Percentiles rank a stretch among this genome's conserved stretches.
Evolutionary conservation across 2,888 invertebrate genomes (phyloP).

Genomic region (Chrysina gloriosa): DNA sequence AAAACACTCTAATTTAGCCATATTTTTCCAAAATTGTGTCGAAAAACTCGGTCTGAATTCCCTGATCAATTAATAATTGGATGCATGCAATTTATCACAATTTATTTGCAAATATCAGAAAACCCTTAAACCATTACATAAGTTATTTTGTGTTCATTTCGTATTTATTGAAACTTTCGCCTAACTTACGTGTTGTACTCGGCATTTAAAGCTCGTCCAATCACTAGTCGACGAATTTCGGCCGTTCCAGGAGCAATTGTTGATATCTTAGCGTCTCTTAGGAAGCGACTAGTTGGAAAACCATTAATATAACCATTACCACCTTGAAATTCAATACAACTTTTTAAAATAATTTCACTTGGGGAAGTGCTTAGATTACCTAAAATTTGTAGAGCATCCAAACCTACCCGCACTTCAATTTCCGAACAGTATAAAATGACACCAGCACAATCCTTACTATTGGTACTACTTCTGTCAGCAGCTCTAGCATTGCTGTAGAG

Average conservation of each 20-base stretch:
- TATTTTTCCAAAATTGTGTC: too few relatives aligned
- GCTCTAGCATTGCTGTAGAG: constrained; percentile 90
- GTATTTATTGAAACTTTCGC: too few relatives aligned
- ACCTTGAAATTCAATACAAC: constrained; percentile 70
- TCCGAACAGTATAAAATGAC: constrained; percentile 93
- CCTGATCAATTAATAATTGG: too few relatives aligned
- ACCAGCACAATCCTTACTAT: constrained; percentile 94
- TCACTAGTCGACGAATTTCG: constrained; percentile 92
- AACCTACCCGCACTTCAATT: constrained; percentile 86
- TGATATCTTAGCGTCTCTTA: constrained; percentile 96
- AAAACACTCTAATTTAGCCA: too few relatives aligned
- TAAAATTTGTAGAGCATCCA: constrained; percentile 95
- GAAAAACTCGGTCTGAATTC: too few relatives aligned
- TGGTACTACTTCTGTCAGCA: constrained; percentile 79
- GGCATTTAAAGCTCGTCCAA: constrained; percentile 87
- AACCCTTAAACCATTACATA: too few relatives aligned
- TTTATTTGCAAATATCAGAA: too few relatives aligned
- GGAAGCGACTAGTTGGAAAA: constrained; percentile 90
- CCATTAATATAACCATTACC: constrained; percentile 99
- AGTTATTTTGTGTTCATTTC: too few relatives aligned
- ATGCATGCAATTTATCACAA: too few relatives aligned
- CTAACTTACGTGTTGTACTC: too few relatives aligned
- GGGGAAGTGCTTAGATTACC: constrained; percentile 73
- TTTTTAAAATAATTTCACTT: not conserved
- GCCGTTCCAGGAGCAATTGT: constrained; percentile 99